These are phyloP conservation scores for Caenorhabditis brenneri DNA, from an alignment of 1,140 invertebrate species.

Conservation along the genomic window DNA sequence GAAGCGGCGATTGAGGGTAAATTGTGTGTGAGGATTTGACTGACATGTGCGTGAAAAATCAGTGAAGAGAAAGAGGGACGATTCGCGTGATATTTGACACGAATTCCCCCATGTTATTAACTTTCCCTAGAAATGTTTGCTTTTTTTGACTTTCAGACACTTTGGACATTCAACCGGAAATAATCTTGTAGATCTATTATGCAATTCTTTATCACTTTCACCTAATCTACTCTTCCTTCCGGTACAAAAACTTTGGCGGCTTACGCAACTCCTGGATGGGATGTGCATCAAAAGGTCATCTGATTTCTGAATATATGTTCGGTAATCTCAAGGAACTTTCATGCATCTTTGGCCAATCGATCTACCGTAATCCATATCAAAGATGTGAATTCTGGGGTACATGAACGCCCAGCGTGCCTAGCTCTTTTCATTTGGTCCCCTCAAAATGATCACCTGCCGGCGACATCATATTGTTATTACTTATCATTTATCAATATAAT, in stretches of 20 bases:
- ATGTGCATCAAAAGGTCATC: constrained; percentile 29
- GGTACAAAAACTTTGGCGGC: not conserved
- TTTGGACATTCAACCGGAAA: not conserved
- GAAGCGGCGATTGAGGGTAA: not conserved
- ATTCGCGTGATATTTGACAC: constrained; percentile 22
- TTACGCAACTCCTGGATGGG: not conserved
- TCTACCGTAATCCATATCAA: too few species aligned
- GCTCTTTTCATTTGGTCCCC: not conserved
- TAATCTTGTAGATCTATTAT: not conserved
- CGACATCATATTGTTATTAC: not conserved
- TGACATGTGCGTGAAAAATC: constrained; percentile 4
- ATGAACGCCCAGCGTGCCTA: too few species aligned
- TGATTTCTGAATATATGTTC: too few species aligned
- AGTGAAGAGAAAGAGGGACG: not conserved
- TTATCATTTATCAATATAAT: not conserved
- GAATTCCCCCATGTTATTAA: not conserved
- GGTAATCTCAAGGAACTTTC: too few species aligned
- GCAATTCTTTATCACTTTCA: not conserved
- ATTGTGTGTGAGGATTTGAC: not conserved
- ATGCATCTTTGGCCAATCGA: too few species aligned
- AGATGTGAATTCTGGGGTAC: too few species aligned
- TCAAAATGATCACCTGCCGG: not conserved
- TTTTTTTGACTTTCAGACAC: not conserved
- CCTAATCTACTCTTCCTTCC: not conserved
- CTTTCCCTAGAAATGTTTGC: not conserved